These are phyloP conservation scores for Steinernema hermaphroditum DNA, from an alignment of 2,888 invertebrate genomes.

Conservation along the genomic window DNA sequence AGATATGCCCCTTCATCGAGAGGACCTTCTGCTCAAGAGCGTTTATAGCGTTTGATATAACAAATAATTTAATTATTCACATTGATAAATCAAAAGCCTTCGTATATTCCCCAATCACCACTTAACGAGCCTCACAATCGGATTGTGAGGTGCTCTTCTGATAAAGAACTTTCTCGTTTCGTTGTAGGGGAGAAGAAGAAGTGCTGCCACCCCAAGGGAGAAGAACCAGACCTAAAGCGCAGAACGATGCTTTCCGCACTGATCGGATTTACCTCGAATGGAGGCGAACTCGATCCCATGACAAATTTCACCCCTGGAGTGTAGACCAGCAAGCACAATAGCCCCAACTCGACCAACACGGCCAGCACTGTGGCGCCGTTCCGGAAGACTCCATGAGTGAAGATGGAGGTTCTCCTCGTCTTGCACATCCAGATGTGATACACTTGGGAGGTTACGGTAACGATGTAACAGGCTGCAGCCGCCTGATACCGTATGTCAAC, in stretches of 20 bases:
- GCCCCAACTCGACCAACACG: slow-evolving; percentile 35
- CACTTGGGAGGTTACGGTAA: slow-evolving; percentile 33
- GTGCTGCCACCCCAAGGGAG: slow-evolving; percentile 27
- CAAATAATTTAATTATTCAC: too few species aligned
- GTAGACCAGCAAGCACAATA: slow-evolving; percentile 41
- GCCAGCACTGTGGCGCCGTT: slow-evolving; percentile 35
- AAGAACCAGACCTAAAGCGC: slow-evolving; percentile 34
- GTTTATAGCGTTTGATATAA: too few species aligned
- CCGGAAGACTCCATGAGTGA: slow-evolving; percentile 34
- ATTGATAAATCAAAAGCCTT: too few species aligned
- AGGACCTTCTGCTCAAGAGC: too few species aligned
- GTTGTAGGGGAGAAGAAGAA: slow-evolving; percentile 35
- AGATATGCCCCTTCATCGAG: too few species aligned
- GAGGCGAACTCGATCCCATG: neutral
- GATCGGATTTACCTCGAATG: slow-evolving; percentile 27
- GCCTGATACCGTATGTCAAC: slow-evolving; percentile 36
- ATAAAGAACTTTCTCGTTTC: slow-evolving; percentile 36
- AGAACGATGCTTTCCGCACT: slow-evolving; percentile 30
- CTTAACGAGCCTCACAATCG: slow-evolving; percentile 27
- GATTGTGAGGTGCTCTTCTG: slow-evolving; percentile 30
- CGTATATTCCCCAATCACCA: too few species aligned
- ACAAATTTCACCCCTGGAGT: slow-evolving; percentile 37
- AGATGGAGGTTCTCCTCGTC: slow-evolving; percentile 33
- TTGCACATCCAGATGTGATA: slow-evolving; percentile 36
- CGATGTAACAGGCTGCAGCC: slow-evolving; percentile 35